Evolutionary conservation across 2,113 vertebrate species (phyloP).

Genomic region (Mastomys coucha): DNA sequence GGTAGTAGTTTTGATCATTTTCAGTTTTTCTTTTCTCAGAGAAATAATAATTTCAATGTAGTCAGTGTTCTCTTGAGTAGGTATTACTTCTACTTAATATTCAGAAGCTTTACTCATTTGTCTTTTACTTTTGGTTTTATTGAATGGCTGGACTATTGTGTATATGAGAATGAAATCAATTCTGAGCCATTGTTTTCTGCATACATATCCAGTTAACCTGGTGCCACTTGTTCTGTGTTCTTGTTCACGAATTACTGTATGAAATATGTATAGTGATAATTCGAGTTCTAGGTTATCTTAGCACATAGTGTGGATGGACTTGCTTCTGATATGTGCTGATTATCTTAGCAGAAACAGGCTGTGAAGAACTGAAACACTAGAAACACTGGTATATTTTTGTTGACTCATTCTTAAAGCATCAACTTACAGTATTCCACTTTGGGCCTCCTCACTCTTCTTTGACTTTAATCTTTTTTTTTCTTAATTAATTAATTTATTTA

Average conservation of each 20-base stretch:
- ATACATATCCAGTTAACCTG: background rate
- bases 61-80: background rate
- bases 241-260: background rate
- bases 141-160: background rate
- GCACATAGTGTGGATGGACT: background rate
- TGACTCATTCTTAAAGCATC: background rate
- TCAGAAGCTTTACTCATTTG: background rate
- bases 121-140: background rate
- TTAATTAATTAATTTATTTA: too few species aligned
- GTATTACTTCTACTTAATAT: background rate
- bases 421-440: background rate
- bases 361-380: background rate
- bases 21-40: background rate
- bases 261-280: background rate
- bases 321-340: background rate
- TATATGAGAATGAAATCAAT: background rate
- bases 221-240: too few species aligned
- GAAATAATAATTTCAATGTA: constrained; percentile 7
- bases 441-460: background rate
- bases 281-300: background rate
- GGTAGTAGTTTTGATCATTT: background rate
- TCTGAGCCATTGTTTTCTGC: background rate
- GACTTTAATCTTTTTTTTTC: background rate
- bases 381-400: background rate
- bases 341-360: background rate